Evolutionary conservation across 92 coral and sea anemone genomes (phyloP).

Genomic region (Porites divaricata): DNA sequence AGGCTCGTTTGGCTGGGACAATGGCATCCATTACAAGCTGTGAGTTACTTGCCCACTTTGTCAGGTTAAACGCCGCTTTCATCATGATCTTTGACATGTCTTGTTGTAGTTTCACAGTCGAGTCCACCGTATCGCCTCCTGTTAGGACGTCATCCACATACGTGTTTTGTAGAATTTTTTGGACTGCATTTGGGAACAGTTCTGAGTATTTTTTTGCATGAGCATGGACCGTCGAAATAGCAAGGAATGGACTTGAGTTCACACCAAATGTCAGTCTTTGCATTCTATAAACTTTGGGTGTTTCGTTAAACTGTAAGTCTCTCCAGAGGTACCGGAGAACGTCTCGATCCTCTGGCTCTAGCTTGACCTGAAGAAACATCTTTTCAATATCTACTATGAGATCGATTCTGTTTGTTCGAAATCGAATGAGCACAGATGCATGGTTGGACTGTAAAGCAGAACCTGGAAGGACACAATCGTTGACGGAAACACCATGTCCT

Average conservation of each 20-base stretch:
- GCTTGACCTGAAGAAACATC: slow-evolving; percentile 55
- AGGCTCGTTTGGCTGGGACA: background rate
- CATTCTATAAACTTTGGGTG: slow-evolving; percentile 46
- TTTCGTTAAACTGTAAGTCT: no score
- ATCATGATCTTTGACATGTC: slow-evolving; percentile 31
- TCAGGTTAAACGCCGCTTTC: slow-evolving; percentile 49
- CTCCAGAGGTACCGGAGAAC: no score
- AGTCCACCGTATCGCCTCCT: slow-evolving; percentile 30
- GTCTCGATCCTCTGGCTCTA: no score
- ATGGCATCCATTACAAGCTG: slow-evolving; percentile 17
- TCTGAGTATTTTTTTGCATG: slow-evolving; percentile 15
- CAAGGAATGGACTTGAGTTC: slow-evolving; percentile 35
- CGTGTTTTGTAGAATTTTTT: slow-evolving; percentile 27
- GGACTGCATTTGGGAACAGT: slow-evolving; percentile 14
- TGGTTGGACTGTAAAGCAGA: slow-evolving; percentile 40
- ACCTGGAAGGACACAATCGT: slow-evolving; percentile 49
- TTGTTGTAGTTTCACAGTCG: slow-evolving; percentile 13
- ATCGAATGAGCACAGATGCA: slow-evolving; percentile 22
- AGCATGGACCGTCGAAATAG: slow-evolving; percentile 39
- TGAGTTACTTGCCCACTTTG: slow-evolving; percentile 57
- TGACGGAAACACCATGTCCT: slow-evolving; percentile 24
- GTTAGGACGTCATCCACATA: slow-evolving; percentile 51
- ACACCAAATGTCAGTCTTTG: slow-evolving; percentile 62
- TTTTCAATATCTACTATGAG: slow-evolving; percentile 53
- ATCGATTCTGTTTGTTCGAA: slow-evolving; percentile 37